phyloP scores from a whole-genome alignment of 2,113 vertebrate species.

The Pteruthius melanotis region DNA sequence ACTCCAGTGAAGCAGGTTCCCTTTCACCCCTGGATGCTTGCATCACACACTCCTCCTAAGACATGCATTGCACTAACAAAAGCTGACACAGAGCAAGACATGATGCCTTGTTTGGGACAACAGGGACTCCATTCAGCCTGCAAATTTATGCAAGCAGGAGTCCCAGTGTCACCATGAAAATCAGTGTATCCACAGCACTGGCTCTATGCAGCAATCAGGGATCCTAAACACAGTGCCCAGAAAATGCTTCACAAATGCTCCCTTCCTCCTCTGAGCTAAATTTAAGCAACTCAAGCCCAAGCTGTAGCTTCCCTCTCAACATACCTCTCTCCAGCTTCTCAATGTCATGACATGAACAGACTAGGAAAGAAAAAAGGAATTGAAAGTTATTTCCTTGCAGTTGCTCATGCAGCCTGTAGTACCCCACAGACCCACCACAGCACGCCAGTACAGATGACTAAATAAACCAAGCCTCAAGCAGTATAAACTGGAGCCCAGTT shows the following conservation, averaged over 20 bases:
- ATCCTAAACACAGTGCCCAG: background rate
- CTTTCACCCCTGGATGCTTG: background rate
- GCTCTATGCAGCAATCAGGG: rapidly evolving
- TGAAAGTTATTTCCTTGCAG: background rate
- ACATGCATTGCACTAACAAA: background rate
- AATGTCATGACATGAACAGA: slow-evolving; percentile 93
- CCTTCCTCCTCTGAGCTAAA: background rate
- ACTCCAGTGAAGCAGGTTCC: background rate
- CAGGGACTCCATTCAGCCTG: background rate
- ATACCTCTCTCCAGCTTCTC: slow-evolving; percentile 94
- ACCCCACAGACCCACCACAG: background rate
- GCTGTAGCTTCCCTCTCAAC: background rate
- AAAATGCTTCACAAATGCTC: background rate
- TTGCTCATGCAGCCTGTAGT: background rate
- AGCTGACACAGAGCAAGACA: background rate
- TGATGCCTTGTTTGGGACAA: background rate
- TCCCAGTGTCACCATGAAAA: background rate
- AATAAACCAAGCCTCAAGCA: background rate
- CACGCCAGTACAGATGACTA: background rate
- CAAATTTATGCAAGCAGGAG: background rate
- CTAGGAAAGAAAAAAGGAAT: slow-evolving; percentile 62
- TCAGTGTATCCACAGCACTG: background rate
- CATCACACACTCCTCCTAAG: background rate
- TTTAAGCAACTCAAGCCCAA: background rate
- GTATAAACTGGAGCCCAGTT: background rate